A percentile compares a stretch with the other conserved stretches of the same genome.
Conservation (phyloP, 1,140 invertebrate genomes). For the Halictus rubicundus region DNA sequence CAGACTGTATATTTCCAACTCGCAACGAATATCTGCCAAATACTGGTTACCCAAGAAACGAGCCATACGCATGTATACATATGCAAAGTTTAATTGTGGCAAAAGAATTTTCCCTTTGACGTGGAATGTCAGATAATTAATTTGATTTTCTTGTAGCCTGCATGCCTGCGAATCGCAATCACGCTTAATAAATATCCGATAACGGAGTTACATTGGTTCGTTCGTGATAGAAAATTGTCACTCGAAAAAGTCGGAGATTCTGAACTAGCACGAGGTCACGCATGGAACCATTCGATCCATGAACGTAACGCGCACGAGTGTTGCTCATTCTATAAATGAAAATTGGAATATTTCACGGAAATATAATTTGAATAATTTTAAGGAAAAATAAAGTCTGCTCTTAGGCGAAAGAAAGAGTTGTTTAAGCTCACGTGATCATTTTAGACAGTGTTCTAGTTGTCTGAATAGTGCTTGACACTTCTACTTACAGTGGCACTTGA, state of each 20-base stretch:
- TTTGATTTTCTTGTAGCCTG: slow-evolving; percentile 2
- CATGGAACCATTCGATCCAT: background rate
- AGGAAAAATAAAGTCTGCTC: too few species aligned
- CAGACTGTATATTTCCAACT: background rate
- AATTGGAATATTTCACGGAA: background rate
- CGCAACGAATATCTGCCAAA: background rate
- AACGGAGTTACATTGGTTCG: background rate
- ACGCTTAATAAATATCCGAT: background rate
- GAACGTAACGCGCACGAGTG: background rate
- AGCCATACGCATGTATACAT: background rate
- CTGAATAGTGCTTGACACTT: background rate
- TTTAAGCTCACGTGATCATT: background rate
- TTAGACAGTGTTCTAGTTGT: background rate
- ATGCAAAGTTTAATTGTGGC: slow-evolving; percentile 27
- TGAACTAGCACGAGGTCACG: too few species aligned
- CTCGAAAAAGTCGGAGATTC: too few species aligned
- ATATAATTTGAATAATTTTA: background rate
- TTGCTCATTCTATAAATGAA: background rate
- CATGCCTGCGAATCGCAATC: slow-evolving; percentile 7
- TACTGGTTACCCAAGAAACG: background rate
- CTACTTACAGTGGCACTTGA: background rate
- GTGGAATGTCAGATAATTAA: slow-evolving; percentile 28
- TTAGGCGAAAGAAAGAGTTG: background rate
- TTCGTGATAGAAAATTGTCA: too few species aligned
- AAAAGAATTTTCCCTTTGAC: background rate